A percentile compares a stretch with the other conserved stretches of the same genome.
These are phyloP conservation scores for Lutjanus erythropterus DNA, from an alignment of 2,113 vertebrate genomes.

Conservation along the genomic window DNA sequence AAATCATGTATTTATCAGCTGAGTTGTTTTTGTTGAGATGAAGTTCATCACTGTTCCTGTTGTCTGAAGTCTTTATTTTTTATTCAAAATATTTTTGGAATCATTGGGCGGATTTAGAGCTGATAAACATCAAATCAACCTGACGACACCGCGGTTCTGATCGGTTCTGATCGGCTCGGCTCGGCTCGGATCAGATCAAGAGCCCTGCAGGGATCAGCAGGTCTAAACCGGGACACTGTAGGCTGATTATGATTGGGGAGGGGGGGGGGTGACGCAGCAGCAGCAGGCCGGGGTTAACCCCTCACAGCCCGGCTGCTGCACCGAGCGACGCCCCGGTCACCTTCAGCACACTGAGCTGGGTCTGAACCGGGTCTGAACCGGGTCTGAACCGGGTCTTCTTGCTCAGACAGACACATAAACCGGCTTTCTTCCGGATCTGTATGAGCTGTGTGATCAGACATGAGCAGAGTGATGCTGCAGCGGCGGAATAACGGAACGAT, in stretches of 20 bases:
- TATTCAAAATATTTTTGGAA: too few species aligned
- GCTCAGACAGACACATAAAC: not conserved
- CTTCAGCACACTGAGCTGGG: constrained; percentile 1
- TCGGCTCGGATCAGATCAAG: too few species aligned
- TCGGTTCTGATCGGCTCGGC: too few species aligned
- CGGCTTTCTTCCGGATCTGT: not conserved
- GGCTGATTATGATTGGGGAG: constrained; percentile 31
- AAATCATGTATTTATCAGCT: too few species aligned
- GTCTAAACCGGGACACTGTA: constrained; percentile 13
- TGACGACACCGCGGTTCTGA: too few species aligned
- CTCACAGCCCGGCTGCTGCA: constrained; percentile 17
- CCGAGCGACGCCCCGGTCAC: constrained; percentile 44
- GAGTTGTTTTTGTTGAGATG: too few species aligned
- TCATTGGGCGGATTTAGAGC: too few species aligned
- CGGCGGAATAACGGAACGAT: not conserved
- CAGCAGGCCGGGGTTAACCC: constrained; percentile 38
- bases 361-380: not conserved
- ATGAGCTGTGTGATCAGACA: too few species aligned
- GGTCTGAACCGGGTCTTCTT: not conserved
- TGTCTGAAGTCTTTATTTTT: too few species aligned
- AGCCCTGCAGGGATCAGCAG: not conserved
- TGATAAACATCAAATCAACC: too few species aligned
- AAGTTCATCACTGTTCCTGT: too few species aligned
- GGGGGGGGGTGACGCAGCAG: constrained; percentile 64
- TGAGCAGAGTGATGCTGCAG: not conserved